Conservation (phyloP, 2,888 invertebrate genomes). For the Ctenicera cuprea region DNA sequence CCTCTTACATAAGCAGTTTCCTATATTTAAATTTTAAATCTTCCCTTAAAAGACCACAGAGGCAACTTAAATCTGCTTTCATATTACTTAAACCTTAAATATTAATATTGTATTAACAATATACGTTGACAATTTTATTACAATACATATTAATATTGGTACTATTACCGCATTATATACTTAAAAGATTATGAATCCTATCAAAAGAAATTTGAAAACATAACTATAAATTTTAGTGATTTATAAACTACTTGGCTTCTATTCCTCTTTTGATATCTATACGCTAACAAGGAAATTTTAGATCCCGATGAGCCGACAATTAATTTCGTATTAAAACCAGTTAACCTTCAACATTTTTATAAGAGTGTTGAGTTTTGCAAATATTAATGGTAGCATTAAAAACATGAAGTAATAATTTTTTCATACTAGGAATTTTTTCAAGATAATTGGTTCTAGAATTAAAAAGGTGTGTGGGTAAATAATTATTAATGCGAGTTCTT, state of each 20-base stretch:
- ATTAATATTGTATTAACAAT: too few species aligned
- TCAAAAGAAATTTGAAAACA: slow-evolving; percentile 6
- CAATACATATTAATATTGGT: too few species aligned
- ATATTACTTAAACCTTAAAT: background rate
- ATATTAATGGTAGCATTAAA: background rate
- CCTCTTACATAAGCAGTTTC: too few species aligned
- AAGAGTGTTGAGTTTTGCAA: slow-evolving; percentile 4
- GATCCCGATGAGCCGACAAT: background rate
- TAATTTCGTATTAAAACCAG: slow-evolving; percentile 10
- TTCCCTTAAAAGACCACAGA: too few species aligned
- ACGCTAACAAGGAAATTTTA: background rate
- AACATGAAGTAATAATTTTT: background rate
- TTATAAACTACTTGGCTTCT: background rate
- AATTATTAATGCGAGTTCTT: too few species aligned
- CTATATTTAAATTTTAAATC: too few species aligned
- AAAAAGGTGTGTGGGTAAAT: background rate
- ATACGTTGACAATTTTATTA: too few species aligned
- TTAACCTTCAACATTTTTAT: slow-evolving; percentile 1
- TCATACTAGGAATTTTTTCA: background rate
- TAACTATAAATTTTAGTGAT: background rate
- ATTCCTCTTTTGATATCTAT: background rate
- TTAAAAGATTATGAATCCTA: too few species aligned
- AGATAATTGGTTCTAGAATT: too few species aligned
- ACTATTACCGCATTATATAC: too few species aligned
- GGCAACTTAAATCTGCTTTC: background rate